These are phyloP conservation scores for Hirtodrosophila trivittata DNA, from an alignment of 2,888 invertebrate species.

Conservation along the genomic window DNA sequence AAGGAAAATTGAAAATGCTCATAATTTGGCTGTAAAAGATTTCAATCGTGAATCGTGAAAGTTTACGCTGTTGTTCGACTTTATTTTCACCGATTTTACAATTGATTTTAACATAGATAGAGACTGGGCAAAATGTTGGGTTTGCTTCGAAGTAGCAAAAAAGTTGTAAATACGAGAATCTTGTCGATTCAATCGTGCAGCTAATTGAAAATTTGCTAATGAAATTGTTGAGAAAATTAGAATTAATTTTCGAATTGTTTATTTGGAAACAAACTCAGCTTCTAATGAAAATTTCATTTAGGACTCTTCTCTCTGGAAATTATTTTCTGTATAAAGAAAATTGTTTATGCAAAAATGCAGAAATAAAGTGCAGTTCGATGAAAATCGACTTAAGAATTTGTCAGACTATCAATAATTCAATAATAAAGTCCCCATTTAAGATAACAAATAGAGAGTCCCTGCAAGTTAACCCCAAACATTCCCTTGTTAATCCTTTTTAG, in stretches of 20 bases:
- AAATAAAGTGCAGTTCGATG: no score
- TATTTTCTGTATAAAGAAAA: no score
- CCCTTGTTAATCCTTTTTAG: no score
- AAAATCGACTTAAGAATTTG: no score
- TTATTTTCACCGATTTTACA: conserved; percentile 75
- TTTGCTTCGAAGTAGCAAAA: conserved; percentile 18
- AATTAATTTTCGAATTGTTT: conserved; percentile 39
- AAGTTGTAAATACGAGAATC: conserved; percentile 66
- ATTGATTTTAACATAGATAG: conserved; percentile 70
- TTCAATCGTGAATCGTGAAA: conserved; percentile 80
- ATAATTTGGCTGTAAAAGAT: conserved; percentile 80
- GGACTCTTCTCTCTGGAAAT: background rate
- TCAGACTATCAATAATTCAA: no score
- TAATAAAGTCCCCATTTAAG: no score
- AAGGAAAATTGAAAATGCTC: conserved; percentile 79
- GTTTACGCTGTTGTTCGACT: conserved; percentile 63
- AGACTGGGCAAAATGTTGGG: background rate
- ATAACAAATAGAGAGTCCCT: no score
- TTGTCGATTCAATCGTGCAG: conserved; percentile 76
- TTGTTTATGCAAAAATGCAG: no score
- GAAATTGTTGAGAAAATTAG: conserved; percentile 66
- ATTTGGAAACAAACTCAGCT: no score
- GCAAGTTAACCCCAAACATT: no score
- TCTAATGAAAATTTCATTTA: background rate
- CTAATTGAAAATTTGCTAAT: conserved; percentile 77